Base-by-base conservation (phyloP, 2,113 vertebrate genomes). In the Coryphaenoides rupestris region DNA sequence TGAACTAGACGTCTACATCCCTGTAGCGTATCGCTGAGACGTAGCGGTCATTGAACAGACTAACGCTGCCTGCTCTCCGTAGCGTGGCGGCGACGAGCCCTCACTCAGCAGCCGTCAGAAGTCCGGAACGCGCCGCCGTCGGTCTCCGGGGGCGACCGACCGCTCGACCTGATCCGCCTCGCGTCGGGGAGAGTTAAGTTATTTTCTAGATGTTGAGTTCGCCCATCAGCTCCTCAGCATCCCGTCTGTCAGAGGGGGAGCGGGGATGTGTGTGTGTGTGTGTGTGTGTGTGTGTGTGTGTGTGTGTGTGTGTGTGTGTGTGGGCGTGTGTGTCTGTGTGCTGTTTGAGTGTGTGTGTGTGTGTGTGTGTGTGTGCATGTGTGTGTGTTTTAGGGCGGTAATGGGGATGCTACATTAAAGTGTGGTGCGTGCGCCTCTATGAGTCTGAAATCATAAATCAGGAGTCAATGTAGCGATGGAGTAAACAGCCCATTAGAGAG, bases 211-310 rank as follows among this genome's bases (percentile, higher is more conserved):
- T 84, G 73, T 75, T 75, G 88, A 88, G 79, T 85, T 85, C 78
- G 80, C 87, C 88, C 84, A 91, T 92, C 91, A 84, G 84, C 87
- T 69, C 80, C 84, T 89, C 76, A 91, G 91, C 90, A 86, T 84
- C 15, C 47, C 73, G 77, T 89, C 78, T 87, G 89, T 83, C 78
- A 89, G 58, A 10, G 33, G 9, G 33, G 9, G 33, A 10, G 33
- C 13, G 33, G 9, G 33, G 9, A 12, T 9, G 33, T 40, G 33
- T 40, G 33, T 33, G 28, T 33, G 28, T 4, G 5, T 33, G 28
- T 33, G 33, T 9, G 33, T 10, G 33, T 9, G 33, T 9, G 33
- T 40, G 33, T 40, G 33, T n/a, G n/a, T n/a, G n/a, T n/a, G n/a
- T 79, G 58, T 76, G 68, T 80, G 79, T 62, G 70, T 0, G 19